phyloP scores from a whole-genome alignment of 2,113 vertebrate genomes.

The Anhinga anhinga region DNA sequence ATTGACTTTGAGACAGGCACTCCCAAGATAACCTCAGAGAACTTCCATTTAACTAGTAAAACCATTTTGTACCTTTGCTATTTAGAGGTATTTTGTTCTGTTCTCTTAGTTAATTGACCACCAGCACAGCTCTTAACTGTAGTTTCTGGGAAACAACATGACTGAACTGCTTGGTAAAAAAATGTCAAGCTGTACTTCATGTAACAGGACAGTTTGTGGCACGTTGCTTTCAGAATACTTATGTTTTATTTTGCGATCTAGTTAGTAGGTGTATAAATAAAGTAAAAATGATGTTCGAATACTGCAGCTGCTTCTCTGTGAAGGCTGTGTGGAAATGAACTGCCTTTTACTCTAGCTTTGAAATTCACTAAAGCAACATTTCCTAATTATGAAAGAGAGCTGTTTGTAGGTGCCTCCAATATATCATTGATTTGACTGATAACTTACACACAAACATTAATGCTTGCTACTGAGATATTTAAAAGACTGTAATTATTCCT shows the following conservation, averaged over 20 bases:
- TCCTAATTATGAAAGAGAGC: neutral
- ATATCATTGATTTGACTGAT: neutral
- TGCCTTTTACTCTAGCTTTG: neutral
- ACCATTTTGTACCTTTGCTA: neutral
- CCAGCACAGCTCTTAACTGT: neutral
- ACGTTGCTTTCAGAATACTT: neutral
- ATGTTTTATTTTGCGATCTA: neutral
- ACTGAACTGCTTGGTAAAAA: neutral
- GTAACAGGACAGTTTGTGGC: neutral
- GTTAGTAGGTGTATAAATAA: neutral
- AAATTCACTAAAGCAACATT: neutral
- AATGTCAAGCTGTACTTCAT: neutral
- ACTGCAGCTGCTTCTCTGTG: neutral
- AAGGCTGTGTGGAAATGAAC: neutral
- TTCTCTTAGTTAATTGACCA: neutral
- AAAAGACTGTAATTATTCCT: neutral
- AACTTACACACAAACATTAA: slow-evolving; percentile 2
- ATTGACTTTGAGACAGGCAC: neutral
- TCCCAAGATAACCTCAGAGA: neutral
- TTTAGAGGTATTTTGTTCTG: neutral
- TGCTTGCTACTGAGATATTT: slow-evolving; percentile 2
- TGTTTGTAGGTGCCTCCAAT: neutral
- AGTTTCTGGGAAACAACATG: neutral
- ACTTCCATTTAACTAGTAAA: neutral
- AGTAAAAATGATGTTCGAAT: neutral